These are phyloP conservation scores for Cryptocephalus primarius DNA, from an alignment of 2,888 invertebrate genomes.

Conservation along the genomic window DNA sequence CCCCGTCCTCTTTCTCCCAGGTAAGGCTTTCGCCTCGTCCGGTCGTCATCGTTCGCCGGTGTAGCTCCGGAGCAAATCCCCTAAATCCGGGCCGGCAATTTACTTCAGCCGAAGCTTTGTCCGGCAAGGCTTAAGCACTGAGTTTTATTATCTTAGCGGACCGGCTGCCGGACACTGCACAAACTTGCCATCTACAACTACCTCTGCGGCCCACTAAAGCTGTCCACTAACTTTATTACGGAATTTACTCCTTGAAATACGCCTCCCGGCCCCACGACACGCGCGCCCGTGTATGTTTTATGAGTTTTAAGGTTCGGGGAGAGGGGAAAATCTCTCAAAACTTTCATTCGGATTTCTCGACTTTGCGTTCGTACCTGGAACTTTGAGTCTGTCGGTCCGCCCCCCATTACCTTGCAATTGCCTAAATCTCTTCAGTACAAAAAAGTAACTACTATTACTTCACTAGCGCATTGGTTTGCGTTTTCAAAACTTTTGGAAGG, in stretches of 20 bases:
- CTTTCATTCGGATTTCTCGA: too few relatives aligned
- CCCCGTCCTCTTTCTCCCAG: too few relatives aligned
- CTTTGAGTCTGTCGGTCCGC: too few relatives aligned
- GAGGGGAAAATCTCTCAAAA: too few relatives aligned
- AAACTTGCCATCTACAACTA: slow-evolving; percentile 15
- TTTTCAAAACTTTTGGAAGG: too few relatives aligned
- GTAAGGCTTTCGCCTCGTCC: slow-evolving; percentile 2
- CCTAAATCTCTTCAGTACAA: too few relatives aligned
- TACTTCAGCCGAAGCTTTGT: slow-evolving; percentile 37
- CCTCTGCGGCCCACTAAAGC: slow-evolving; percentile 31
- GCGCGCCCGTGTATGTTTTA: too few relatives aligned
- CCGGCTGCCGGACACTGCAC: slow-evolving; percentile 11
- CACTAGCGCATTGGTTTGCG: too few relatives aligned
- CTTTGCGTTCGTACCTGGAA: too few relatives aligned
- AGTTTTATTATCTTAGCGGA: slow-evolving; percentile 38
- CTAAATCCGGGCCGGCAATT: slow-evolving; percentile 38
- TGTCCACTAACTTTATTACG: slow-evolving; percentile 36
- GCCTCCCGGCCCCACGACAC: not conserved
- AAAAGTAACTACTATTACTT: too few relatives aligned
- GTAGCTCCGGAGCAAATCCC: slow-evolving; percentile 38
- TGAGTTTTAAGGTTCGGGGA: too few relatives aligned
- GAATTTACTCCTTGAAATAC: slow-evolving; percentile 20
- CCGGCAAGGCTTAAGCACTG: slow-evolving; percentile 35
- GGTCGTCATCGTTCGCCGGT: slow-evolving; percentile 11
- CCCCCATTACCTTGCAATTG: too few relatives aligned